Evolutionary conservation across 1,140 invertebrate species (phyloP).

Genomic region (Lordiphosa stackelbergi): DNA sequence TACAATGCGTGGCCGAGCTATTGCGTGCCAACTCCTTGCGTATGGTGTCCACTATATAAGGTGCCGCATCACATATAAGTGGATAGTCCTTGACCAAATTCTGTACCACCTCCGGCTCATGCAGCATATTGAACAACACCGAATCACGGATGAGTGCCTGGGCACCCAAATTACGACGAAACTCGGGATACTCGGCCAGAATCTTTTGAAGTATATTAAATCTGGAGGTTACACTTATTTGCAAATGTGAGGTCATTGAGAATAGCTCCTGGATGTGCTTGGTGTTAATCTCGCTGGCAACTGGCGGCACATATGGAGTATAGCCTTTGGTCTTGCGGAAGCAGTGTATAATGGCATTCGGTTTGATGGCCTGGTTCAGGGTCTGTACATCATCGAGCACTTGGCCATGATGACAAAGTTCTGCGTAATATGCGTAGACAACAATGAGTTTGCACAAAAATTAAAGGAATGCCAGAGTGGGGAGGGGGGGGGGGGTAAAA

Average conservation of each 20-base stretch:
- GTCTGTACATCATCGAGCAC: conserved; percentile 52
- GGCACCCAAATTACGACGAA: conserved; percentile 70
- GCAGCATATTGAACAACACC: conserved; percentile 67
- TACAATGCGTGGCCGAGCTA: conserved; percentile 57
- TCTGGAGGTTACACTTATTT: conserved; percentile 67
- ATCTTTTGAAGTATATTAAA: conserved; percentile 74
- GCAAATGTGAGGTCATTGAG: conserved; percentile 67
- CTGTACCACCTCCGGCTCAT: conserved; percentile 64
- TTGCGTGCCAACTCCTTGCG: conserved; percentile 69
- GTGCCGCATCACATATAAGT: conserved; percentile 67
- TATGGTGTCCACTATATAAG: conserved; percentile 72
- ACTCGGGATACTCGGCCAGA: conserved; percentile 70
- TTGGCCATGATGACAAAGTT: conserved; percentile 61
- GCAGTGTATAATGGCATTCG: conserved; percentile 63
- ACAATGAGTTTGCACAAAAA: conserved; percentile 46
- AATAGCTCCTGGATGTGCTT: conserved; percentile 65
- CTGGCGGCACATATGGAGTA: conserved; percentile 54
- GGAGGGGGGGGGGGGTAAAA: conserved; percentile 7
- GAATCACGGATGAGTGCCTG: conserved; percentile 72
- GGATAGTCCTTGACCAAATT: conserved; percentile 68
- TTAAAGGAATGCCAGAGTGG: background rate
- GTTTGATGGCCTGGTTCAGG: conserved; percentile 37
- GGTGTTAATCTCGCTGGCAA: conserved; percentile 45
- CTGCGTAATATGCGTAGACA: conserved; percentile 35
- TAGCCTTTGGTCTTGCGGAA: conserved; percentile 62